phyloP scores from a whole-genome alignment of 2,113 vertebrate species.

The Heterochromis multidens region DNA sequence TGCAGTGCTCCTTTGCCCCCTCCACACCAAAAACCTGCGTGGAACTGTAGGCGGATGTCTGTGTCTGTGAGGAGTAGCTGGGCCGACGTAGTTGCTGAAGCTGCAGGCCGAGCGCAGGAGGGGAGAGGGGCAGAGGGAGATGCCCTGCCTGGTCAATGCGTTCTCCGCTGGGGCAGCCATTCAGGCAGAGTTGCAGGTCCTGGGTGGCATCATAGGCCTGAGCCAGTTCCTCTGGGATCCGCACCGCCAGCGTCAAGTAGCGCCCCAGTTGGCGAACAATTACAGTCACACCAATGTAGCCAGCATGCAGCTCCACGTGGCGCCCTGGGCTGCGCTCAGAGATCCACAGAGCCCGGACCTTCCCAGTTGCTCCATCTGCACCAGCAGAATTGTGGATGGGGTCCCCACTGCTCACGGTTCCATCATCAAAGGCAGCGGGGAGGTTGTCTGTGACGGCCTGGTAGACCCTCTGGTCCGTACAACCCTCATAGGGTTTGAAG shows the following conservation, averaged over 20 bases:
- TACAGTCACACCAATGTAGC: slow-evolving; percentile 89
- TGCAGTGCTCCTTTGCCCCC: slow-evolving; percentile 82
- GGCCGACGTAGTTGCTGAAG: slow-evolving; percentile 55
- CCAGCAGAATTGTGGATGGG: slow-evolving; percentile 62
- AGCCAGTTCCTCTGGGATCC: slow-evolving; percentile 87
- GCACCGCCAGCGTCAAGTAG: slow-evolving; percentile 89
- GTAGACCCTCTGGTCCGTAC: slow-evolving; percentile 96
- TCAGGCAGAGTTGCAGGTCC: slow-evolving; percentile 94
- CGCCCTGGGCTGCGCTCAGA: slow-evolving; percentile 83
- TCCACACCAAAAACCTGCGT: slow-evolving; percentile 74
- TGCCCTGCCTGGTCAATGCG: slow-evolving; percentile 84
- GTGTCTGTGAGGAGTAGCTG: slow-evolving; percentile 38
- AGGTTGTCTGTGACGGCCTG: slow-evolving; percentile 92
- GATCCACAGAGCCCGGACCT: slow-evolving; percentile 79
- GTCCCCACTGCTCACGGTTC: slow-evolving; percentile 81
- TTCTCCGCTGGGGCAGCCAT: slow-evolving; percentile 87
- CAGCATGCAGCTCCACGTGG: slow-evolving; percentile 88
- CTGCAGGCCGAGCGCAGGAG: slow-evolving; percentile 70
- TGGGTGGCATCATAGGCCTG: slow-evolving; percentile 88
- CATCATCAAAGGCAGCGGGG: slow-evolving; percentile 93
- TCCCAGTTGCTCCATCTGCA: slow-evolving; percentile 77
- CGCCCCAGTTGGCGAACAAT: slow-evolving; percentile 88
- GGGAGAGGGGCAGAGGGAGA: slow-evolving; percentile 70
- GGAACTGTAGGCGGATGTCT: slow-evolving; percentile 40
- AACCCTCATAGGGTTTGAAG: slow-evolving; percentile 92